phyloP scores from a whole-genome alignment of 2,797 vertebrate species.

The Heliangelus exortis region DNA sequence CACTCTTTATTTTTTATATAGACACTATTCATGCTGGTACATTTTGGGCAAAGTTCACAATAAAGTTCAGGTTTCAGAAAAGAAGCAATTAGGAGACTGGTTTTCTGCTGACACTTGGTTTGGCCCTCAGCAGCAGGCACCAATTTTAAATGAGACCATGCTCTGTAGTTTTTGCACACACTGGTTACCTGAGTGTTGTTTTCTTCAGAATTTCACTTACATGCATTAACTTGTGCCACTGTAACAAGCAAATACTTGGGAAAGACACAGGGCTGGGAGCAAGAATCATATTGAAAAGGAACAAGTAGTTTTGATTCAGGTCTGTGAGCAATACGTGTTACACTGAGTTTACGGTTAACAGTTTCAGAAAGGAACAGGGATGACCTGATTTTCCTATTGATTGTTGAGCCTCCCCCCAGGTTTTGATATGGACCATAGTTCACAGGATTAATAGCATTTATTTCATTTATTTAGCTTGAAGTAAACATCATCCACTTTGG shows the following conservation, averaged over 20 bases:
- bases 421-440: neutral
- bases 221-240: neutral
- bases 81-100: neutral
- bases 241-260: neutral
- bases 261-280: neutral
- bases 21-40: neutral
- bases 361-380: neutral
- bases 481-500: neutral
- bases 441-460: neutral
- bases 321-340: neutral
- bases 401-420: neutral
- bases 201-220: neutral
- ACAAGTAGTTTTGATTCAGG: neutral
- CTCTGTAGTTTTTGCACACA: neutral
- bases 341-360: neutral
- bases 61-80: neutral
- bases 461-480: neutral
- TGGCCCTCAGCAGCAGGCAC: neutral
- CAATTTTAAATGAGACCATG: neutral
- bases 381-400: neutral
- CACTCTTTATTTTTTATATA: neutral
- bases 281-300: neutral
- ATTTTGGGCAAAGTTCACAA: neutral
- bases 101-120: neutral
- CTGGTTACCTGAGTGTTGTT: neutral